phyloP scores from a whole-genome alignment of 2,113 vertebrate species.

The Zeus faber region DNA sequence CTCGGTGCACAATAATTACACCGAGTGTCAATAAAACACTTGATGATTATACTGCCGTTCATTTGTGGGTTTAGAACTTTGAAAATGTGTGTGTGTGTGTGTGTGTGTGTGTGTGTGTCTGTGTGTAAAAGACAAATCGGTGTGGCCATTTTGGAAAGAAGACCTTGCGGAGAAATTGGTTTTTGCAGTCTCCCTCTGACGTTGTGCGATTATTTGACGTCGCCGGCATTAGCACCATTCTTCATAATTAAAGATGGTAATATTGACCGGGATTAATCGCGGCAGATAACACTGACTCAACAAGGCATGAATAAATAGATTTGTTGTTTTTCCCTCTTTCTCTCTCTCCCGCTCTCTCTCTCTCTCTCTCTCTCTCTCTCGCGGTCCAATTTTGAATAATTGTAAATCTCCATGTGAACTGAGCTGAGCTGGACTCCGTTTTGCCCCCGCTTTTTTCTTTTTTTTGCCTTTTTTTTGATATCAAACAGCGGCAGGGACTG shows the following conservation, averaged over 20 bases:
- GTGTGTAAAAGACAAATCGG: not conserved
- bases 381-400: too few relatives aligned
- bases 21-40: too few relatives aligned
- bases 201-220: slow-evolving; percentile 51
- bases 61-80: too few relatives aligned
- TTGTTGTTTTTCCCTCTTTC: slow-evolving; percentile 58
- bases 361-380: not conserved
- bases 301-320: slow-evolving; percentile 71
- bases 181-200: slow-evolving; percentile 37
- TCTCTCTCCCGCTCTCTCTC: slow-evolving; percentile 31
- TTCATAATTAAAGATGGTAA: slow-evolving; percentile 68
- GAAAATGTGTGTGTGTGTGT: too few relatives aligned
- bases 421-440: too few relatives aligned
- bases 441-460: too few relatives aligned
- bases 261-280: slow-evolving; percentile 72
- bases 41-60: too few relatives aligned
- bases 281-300: slow-evolving; percentile 66
- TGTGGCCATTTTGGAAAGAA: not conserved
- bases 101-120: not conserved
- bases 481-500: too few relatives aligned
- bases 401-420: too few relatives aligned
- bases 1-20: too few relatives aligned
- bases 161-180: slow-evolving; percentile 39
- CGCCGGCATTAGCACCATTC: slow-evolving; percentile 54
- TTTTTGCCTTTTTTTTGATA: too few relatives aligned